A percentile compares a stretch with the other conserved stretches of the same genome.
These are phyloP conservation scores for Oscheius myriophilus DNA, from an alignment of 2,888 invertebrate genomes.

Conservation along the genomic window DNA sequence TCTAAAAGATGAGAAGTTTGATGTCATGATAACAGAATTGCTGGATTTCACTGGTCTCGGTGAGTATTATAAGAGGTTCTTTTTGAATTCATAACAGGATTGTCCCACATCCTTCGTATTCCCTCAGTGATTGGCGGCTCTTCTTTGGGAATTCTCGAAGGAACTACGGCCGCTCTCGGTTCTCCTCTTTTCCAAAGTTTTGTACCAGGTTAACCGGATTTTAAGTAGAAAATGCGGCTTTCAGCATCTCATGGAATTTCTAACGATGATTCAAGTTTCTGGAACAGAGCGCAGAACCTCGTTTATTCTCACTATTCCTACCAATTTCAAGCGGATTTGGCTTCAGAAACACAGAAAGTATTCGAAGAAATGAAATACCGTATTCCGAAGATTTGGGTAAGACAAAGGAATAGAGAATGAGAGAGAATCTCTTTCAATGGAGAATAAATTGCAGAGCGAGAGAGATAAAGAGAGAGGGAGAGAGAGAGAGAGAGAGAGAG, in stretches of 20 bases:
- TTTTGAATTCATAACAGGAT: background rate
- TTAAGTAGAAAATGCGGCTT: background rate
- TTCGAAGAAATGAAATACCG: constrained; percentile 4
- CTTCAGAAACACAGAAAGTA: constrained; percentile 4
- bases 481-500: no score
- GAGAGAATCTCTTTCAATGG: no score
- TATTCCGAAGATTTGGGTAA: constrained; percentile 19
- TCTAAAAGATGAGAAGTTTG: constrained; percentile 21
- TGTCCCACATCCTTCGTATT: constrained; percentile 9
- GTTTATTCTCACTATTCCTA: constrained; percentile 16
- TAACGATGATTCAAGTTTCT: background rate
- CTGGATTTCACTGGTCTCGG: constrained; percentile 27
- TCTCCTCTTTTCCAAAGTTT: constrained; percentile 19
- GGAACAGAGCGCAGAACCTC: background rate
- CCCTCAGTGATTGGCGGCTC: constrained; percentile 19
- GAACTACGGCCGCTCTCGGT: constrained; percentile 15
- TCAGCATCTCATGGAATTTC: constrained; percentile 19
- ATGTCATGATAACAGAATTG: constrained; percentile 22
- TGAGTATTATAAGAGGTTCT: background rate
- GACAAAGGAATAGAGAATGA: no score
- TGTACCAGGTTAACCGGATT: constrained; percentile 12
- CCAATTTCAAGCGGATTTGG: constrained; percentile 10
- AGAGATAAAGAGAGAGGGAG: no score
- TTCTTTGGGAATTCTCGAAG: constrained; percentile 20
- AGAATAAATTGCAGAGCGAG: no score